Evolutionary conservation across 2,797 vertebrate species (phyloP).

Genomic region (Coilia nasus): DNA sequence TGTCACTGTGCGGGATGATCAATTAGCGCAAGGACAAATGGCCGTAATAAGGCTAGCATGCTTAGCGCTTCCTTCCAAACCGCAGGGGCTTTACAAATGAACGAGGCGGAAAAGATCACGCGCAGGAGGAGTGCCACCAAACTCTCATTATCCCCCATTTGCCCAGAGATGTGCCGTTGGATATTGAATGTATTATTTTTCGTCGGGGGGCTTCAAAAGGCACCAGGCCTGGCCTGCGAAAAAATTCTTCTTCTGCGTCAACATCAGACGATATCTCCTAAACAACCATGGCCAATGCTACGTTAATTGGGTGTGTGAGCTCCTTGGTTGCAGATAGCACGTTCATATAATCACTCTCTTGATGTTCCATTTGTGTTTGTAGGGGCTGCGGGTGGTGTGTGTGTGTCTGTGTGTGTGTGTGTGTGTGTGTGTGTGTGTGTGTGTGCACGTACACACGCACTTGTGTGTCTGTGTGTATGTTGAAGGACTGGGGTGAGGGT

Average conservation of each 20-base stretch:
- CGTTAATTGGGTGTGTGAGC: not conserved
- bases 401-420: too few species aligned
- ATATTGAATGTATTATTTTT: slow-evolving; percentile 66
- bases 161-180: slow-evolving; percentile 54
- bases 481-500: not conserved
- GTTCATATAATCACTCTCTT: slow-evolving; percentile 19
- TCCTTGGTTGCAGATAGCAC: not conserved
- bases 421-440: too few species aligned
- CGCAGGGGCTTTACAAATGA: slow-evolving; percentile 52
- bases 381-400: not conserved
- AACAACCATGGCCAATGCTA: slow-evolving; percentile 28
- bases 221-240: slow-evolving; percentile 48
- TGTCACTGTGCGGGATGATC: slow-evolving; percentile 60
- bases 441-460: too few species aligned
- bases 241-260: slow-evolving; percentile 50
- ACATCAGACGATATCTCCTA: slow-evolving; percentile 38
- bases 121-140: slow-evolving; percentile 50
- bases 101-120: slow-evolving; percentile 57
- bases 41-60: slow-evolving; percentile 57
- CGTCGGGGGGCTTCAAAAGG: slow-evolving; percentile 56
- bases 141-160: slow-evolving; percentile 64
- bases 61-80: slow-evolving; percentile 53
- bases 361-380: not conserved
- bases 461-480: not conserved
- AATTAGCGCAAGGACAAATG: slow-evolving; percentile 59